phyloP scores from a whole-genome alignment of 2,888 invertebrate species.

The Panopea generosa region DNA sequence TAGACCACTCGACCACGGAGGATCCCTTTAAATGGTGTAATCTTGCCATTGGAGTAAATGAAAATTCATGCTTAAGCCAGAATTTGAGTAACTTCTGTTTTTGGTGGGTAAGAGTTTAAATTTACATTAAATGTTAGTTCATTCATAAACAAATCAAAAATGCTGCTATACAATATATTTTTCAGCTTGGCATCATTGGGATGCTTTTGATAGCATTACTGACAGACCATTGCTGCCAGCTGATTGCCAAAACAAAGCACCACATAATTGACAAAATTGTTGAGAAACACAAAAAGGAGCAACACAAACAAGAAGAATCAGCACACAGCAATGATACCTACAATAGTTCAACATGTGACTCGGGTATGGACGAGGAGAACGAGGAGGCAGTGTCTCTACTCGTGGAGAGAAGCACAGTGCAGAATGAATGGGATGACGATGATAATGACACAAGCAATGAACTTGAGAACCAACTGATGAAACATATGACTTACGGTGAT shows the following conservation, averaged over 20 bases:
- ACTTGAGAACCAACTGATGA: conserved; percentile 61
- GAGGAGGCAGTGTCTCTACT: conserved; percentile 1
- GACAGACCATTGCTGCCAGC: conserved; percentile 82
- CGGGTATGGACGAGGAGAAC: conserved; percentile 25
- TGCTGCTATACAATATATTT: too few relatives aligned
- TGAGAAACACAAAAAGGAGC: conserved; percentile 20
- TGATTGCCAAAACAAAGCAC: conserved; percentile 82
- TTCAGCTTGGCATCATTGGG: conserved; percentile 80
- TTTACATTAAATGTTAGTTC: too few relatives aligned
- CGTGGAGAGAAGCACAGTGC: conserved; percentile 12
- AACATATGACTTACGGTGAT: conserved; percentile 80
- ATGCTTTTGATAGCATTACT: conserved; percentile 78
- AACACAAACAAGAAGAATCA: conserved; percentile 4
- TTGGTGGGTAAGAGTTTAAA: too few relatives aligned
- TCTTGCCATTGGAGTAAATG: too few relatives aligned
- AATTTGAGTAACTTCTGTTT: too few relatives aligned
- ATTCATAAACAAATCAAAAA: too few relatives aligned
- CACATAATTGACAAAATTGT: conserved; percentile 64
- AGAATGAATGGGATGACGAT: conserved; percentile 15
- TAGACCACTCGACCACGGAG: too few relatives aligned
- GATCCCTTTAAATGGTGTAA: too few relatives aligned
- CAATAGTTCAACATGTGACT: conserved; percentile 12
- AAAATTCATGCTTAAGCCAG: too few relatives aligned
- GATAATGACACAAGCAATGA: conserved; percentile 44
- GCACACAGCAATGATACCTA: conserved; percentile 10